Base-by-base conservation (phyloP, 2,113 vertebrate genomes). In the Capreolus pygargus region DNA sequence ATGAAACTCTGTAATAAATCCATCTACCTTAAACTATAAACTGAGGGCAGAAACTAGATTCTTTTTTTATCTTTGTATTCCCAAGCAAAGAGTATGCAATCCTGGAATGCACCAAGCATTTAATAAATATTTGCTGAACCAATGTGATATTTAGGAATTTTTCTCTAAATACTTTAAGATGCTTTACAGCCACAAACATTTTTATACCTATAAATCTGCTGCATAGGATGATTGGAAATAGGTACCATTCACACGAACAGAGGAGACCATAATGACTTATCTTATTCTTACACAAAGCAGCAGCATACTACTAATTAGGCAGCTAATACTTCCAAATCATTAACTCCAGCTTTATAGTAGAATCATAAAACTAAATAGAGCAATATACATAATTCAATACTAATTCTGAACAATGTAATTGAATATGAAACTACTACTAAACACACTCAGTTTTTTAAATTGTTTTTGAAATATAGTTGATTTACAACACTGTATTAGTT, bases 341-440 rank as follows among this genome's bases (percentile, higher is more conserved):
- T 98, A 97, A 94, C 60, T 97, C 50, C 2, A 95, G 78, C 60
- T 91, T 93, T 83, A 95, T 89, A 94, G 93, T 82, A 85, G 3
- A 95, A 94, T 91, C 88, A 92, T 95, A 85, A 97, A 98, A 94
- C 43, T 94, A 92, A 97, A 95, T 57, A 96, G 64, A 90, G n/a
- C 88, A 96, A 97, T 94, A 94, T 8, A 85, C 86, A 27, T 91
- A 93, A 96, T 74, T 96, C 94, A 96, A 33, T 93, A 97, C 91
- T 95, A 97, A 97, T 76, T 93, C 76, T 91, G 93, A 86, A 95
- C 15, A 91, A 47, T 19, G 23, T 86, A 97, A 97, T 7, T 96
- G 82, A 96, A 95, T 86, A 93, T 95, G 58, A 95, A 97, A 93
- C 82, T 95, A 93, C 79, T 95, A 89, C 47, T 93, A 79, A 95